Evolutionary conservation across 2,888 invertebrate species (phyloP).

Genomic region (Zele albiditarsus): DNA sequence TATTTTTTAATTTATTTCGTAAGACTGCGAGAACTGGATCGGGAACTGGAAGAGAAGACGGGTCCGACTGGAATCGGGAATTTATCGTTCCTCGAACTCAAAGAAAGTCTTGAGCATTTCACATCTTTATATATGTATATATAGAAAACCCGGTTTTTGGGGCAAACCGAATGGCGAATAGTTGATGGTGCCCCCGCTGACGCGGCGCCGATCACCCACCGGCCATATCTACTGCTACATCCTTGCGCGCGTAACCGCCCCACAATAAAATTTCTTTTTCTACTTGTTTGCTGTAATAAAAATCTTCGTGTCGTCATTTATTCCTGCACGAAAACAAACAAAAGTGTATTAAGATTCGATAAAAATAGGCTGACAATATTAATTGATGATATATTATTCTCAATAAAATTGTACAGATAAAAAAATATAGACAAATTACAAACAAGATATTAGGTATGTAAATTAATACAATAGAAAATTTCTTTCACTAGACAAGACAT

Average conservation of each 20-base stretch:
- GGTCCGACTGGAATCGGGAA: constrained; percentile 58
- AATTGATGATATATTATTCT: no score
- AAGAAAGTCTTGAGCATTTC: constrained; percentile 24
- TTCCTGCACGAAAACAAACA: background rate
- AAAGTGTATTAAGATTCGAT: no score
- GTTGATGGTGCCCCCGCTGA: constrained; percentile 34
- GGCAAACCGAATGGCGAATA: background rate
- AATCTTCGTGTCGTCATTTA: background rate
- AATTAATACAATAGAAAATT: no score
- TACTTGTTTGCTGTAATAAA: constrained; percentile 1
- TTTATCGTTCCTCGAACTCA: constrained; percentile 60
- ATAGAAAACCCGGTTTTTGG: constrained; percentile 20
- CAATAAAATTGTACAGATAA: no score
- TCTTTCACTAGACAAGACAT: background rate
- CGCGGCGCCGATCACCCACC: constrained; percentile 41
- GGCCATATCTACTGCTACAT: constrained; percentile 27
- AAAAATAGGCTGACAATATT: no score
- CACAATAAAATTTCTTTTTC: constrained; percentile 31
- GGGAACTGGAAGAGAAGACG: constrained; percentile 45
- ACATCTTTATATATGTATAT: background rate
- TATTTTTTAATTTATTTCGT: constrained; percentile 58
- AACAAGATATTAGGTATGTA: no score
- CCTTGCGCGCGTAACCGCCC: background rate
- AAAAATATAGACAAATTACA: background rate
- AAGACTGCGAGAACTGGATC: constrained; percentile 39